phyloP scores from a whole-genome alignment of 2,113 vertebrate genomes.

The Dicrurus megarhynchus region DNA sequence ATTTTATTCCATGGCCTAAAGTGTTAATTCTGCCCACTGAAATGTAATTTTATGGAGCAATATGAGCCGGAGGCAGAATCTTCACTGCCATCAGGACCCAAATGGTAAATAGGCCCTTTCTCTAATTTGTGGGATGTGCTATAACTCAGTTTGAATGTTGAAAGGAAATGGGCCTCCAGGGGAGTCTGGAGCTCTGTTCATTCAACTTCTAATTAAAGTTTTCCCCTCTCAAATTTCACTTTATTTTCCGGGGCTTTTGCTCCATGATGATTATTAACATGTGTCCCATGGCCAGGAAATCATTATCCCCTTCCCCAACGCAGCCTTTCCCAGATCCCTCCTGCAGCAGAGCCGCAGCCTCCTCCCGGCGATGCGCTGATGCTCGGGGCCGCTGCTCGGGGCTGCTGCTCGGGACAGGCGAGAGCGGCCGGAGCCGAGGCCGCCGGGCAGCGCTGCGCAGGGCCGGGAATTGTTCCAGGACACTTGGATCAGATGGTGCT shows the following conservation, averaged over 20 bases:
- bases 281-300: slow-evolving; percentile 50
- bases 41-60: slow-evolving; percentile 38
- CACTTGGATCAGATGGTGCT: not conserved
- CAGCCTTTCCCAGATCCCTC: not conserved
- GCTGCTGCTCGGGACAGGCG: not conserved
- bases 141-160: slow-evolving; percentile 66
- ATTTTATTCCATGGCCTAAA: not conserved
- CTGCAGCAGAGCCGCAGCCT: not conserved
- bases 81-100: slow-evolving; percentile 5
- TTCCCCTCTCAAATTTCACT: slow-evolving; percentile 68
- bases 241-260: slow-evolving; percentile 65
- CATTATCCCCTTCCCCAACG: not conserved
- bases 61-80: slow-evolving; percentile 44
- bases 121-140: slow-evolving; percentile 61
- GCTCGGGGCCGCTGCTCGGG: not conserved
- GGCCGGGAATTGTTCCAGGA: not conserved
- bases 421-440: not conserved
- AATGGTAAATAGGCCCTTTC: slow-evolving; percentile 54
- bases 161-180: slow-evolving; percentile 66
- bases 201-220: slow-evolving; percentile 69
- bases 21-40: slow-evolving; percentile 45
- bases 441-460: not conserved
- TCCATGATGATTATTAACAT: slow-evolving; percentile 59
- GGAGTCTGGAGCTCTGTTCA: slow-evolving; percentile 56
- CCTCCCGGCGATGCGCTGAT: not conserved